Base-by-base conservation (phyloP, 2,888 invertebrate species). In the Tiphia femorata region DNA sequence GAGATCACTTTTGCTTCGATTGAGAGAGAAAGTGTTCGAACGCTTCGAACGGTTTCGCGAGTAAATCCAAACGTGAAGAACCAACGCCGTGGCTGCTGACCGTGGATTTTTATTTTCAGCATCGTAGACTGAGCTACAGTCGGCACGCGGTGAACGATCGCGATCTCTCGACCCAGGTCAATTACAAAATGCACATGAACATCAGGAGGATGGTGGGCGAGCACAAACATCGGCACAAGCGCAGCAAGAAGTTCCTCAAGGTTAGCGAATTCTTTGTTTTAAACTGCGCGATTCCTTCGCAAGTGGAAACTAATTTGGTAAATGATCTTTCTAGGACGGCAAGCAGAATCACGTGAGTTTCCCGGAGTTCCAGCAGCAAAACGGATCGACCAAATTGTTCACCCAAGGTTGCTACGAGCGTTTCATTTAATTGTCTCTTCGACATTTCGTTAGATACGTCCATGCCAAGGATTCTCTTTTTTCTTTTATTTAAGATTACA, bases 171-270 rank as follows among this genome's bases (percentile, higher is more conserved):
- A 94, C 92, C 30, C 94, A 93, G 87, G 87, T 89, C 79, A 95
- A 93, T 87, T 95, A 96, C 84, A 92, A 92, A 84, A 92, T 94
- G 85, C 95, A 95, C 84, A 92, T 94, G 90, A 95, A 95, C 80
- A 94, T 95, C 80, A 87, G 95, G 51, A 88, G 94, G 41, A 87
- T 96, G 84, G 92, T 95, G 50, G 95, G 94, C 63, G 94, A 95
- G 81, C 90, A 92, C 74, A 93, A 93, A 79, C 91, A 93, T 81
- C 84, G 85, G 59, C 93, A 93, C 75, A 92, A 93, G 76, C 90
- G 94, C 72, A 94, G 93, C 86, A 95, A 94, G 87, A 92, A 92
- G 77, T 86, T 91, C 75, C 90, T 90, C 82, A 94, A 94, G 89
- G 93, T 93, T 80, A 84, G n/a, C 6, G 19, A n/a, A 2, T 20